Conservation (phyloP, 92 coral and sea anemone genomes). For the Porites divaricata region DNA sequence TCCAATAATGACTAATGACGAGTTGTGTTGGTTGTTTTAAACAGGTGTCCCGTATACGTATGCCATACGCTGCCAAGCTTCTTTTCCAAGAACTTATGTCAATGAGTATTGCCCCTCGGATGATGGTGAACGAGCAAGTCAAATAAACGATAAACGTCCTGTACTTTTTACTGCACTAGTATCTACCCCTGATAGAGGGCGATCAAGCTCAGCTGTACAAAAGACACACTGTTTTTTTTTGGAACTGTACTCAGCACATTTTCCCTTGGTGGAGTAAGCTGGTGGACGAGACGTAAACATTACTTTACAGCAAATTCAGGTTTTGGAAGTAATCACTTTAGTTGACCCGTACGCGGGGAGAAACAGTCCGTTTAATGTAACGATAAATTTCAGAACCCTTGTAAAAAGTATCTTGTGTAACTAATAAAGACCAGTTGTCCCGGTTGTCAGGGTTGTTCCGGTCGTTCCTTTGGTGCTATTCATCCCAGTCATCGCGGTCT, state of each 20-base stretch:
- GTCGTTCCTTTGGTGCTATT: too few species aligned
- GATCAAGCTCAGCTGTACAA: background rate
- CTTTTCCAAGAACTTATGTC: slow-evolving; percentile 99
- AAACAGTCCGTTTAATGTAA: background rate
- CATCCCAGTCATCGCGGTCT: too few species aligned
- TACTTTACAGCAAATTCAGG: background rate
- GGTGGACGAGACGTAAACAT: background rate
- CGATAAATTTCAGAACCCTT: background rate
- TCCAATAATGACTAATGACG: background rate
- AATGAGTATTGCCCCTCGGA: slow-evolving; percentile 95
- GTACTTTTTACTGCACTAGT: background rate
- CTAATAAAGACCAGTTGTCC: background rate
- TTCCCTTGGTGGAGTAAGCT: background rate
- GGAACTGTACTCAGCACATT: too few species aligned
- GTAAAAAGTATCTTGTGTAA: slow-evolving; percentile 12
- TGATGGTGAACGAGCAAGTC: slow-evolving; percentile 97
- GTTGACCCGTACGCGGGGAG: background rate
- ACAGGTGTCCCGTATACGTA: slow-evolving; percentile 93
- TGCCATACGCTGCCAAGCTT: slow-evolving; percentile 98
- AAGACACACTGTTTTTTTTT: too few species aligned
- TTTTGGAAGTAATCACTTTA: background rate
- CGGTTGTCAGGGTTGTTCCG: background rate
- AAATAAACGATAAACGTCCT: slow-evolving; percentile 36
- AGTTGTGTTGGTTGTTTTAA: background rate
- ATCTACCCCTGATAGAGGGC: background rate